These are phyloP conservation scores for Botia almorhae DNA, from an alignment of 2,797 vertebrate genomes.

Conservation along the genomic window DNA sequence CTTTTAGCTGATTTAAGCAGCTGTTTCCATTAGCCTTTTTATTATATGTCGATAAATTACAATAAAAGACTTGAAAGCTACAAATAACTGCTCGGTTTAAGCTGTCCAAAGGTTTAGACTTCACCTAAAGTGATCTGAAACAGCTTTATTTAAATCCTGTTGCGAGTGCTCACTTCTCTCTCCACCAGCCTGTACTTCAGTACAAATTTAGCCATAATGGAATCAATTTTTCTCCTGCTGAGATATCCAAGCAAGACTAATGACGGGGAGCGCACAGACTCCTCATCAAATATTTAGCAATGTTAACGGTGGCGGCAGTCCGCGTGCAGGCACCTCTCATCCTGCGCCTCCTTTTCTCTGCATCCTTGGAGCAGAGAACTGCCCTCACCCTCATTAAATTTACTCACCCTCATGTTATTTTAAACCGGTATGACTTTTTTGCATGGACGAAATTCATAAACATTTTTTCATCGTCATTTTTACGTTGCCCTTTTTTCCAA, in stretches of 20 bases:
- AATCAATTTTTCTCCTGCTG: slow-evolving; percentile 56
- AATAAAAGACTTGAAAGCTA: neutral
- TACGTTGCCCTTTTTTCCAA: neutral
- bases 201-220: slow-evolving; percentile 20
- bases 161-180: neutral
- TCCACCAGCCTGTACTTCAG: neutral
- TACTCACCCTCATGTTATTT: no score
- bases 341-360: slow-evolving; percentile 27
- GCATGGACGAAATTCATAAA: no score
- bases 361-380: slow-evolving; percentile 12
- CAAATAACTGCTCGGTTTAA: neutral
- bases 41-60: neutral
- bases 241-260: slow-evolving; percentile 66
- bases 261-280: slow-evolving; percentile 60
- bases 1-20: no score
- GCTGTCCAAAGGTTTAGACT: no score
- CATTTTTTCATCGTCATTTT: no score
- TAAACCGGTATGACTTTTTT: no score
- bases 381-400: neutral
- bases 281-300: slow-evolving; percentile 62
- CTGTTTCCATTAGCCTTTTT: neutral
- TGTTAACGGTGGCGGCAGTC: slow-evolving; percentile 55
- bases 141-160: neutral
- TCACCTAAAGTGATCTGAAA: neutral
- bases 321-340: slow-evolving; percentile 46